phyloP scores from a whole-genome alignment of 2,888 invertebrate genomes.

The Lasioglossum figueresi region DNA sequence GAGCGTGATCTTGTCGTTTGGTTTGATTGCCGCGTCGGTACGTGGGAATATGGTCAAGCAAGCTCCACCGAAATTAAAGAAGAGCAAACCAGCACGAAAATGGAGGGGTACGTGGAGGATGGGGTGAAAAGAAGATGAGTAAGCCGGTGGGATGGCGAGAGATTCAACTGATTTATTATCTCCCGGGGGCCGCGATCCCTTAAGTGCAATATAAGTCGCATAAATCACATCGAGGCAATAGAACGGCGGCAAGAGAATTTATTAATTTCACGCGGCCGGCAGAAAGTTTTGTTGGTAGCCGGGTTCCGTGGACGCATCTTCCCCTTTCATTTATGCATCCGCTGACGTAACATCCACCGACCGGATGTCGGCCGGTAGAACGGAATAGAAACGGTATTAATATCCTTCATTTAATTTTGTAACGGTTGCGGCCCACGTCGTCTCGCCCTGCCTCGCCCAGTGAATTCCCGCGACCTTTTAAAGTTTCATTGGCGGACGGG shows the following conservation, averaged over 20 bases:
- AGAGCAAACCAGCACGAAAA: neutral
- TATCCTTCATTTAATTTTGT: constrained; percentile 18
- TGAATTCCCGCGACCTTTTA: neutral
- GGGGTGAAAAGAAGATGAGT: constrained; percentile 17
- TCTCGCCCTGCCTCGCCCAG: neutral
- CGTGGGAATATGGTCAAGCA: neutral
- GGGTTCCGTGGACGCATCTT: neutral
- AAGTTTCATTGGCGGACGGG: neutral
- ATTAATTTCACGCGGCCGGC: constrained; percentile 8
- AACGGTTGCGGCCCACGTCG: neutral
- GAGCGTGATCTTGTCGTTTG: neutral
- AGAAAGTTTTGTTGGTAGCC: constrained; percentile 6
- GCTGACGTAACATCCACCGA: neutral
- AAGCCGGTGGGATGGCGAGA: neutral
- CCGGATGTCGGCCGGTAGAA: neutral
- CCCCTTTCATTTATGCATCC: constrained; percentile 15
- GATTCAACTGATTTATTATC: constrained; percentile 56
- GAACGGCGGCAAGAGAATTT: constrained; percentile 32
- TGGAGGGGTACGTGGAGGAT: neutral
- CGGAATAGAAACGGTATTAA: constrained; percentile 16
- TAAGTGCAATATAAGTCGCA: constrained; percentile 49
- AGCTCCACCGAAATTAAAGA: neutral
- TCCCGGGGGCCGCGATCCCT: constrained; percentile 30
- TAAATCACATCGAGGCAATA: constrained; percentile 47
- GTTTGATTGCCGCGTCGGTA: neutral